These are phyloP conservation scores for Phalera bucephala DNA, from an alignment of 2,888 invertebrate genomes.

Conservation along the genomic window DNA sequence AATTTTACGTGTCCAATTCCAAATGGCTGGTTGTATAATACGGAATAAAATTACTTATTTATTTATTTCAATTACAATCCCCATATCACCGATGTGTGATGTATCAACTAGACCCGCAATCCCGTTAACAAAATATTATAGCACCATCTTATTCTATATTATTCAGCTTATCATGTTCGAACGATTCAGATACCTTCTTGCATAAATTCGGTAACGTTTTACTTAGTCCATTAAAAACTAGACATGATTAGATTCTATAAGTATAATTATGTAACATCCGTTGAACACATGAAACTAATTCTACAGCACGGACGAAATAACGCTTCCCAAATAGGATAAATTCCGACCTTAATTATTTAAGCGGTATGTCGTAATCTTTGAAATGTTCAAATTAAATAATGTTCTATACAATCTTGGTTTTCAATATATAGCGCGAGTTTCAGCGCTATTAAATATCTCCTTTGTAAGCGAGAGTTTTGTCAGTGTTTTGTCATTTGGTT, in stretches of 20 bases:
- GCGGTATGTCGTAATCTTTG: too few relatives aligned
- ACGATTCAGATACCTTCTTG: slow-evolving; percentile 41
- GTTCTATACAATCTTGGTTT: too few relatives aligned
- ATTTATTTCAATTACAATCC: slow-evolving; percentile 15
- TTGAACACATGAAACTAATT: slow-evolving; percentile 46
- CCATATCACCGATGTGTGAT: slow-evolving; percentile 12
- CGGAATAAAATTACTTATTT: too few relatives aligned
- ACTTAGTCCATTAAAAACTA: slow-evolving; percentile 41
- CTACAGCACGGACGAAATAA: neutral
- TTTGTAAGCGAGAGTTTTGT: too few relatives aligned
- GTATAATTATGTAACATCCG: slow-evolving; percentile 38
- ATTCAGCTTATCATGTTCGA: slow-evolving; percentile 19
- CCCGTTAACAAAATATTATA: slow-evolving; percentile 56
- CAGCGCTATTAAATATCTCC: too few relatives aligned
- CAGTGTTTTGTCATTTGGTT: too few relatives aligned
- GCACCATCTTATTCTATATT: slow-evolving; percentile 57
- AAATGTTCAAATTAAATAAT: too few relatives aligned
- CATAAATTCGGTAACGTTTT: slow-evolving; percentile 67
- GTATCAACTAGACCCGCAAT: slow-evolving; percentile 32
- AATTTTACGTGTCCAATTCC: slow-evolving; percentile 39
- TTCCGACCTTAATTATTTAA: too few relatives aligned
- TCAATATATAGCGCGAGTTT: too few relatives aligned
- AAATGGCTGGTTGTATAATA: slow-evolving; percentile 30
- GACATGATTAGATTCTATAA: slow-evolving; percentile 40
- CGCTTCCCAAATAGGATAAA: too few relatives aligned